Evolutionary conservation across 2,797 vertebrate genomes (phyloP), one percentile per base, ranked within the genome.

Genomic region (Lerista edwardsae): DNA sequence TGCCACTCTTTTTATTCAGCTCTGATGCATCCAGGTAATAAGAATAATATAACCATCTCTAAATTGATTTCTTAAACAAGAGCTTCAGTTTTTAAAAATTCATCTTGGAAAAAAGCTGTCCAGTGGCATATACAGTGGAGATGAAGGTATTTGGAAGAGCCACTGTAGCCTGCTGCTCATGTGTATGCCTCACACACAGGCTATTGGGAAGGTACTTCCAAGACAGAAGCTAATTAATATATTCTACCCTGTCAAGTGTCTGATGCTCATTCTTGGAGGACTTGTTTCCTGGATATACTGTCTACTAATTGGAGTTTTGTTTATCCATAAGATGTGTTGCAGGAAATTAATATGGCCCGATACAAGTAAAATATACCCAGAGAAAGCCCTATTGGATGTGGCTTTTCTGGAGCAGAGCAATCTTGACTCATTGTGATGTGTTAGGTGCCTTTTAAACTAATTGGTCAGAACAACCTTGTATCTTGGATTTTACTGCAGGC

Each of bases 361-460:
- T 67, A 10, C 36, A 75, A 29, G 12, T 77, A 19, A 76, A 62
- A 77, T 59, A 5, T 44, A n/a, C 64, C 34, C 11, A 29, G 73
- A 73, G 39, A 71, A 29, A 79, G 15, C 59, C 41, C 47, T 10
- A 11, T 11, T 67, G 36, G 47, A 23, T 14, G 19, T 23, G 7
- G 57, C 15, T 11, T 3, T 47, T 0, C 0, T 64, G 2, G 6
- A 29, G 34, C 71, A 31, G 41, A 59, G 62, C 59, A 23, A 64
- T 65, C 31, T 21, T 55, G 23, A 23, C 64, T 64, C 27, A 65
- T 27, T 76, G n/a, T n/a, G 25, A 59, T 76, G 39, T 86, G 31
- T 59, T 25, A 62, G 9, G 6, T 44, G 31, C 14, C 36, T 51
- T 62, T 83, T 57, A 34, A 41, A 34, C 29, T 1, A 0, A 1